Percentiles rank a stretch among this genome's conserved stretches.
phyloP scores from a whole-genome alignment of 2,113 vertebrate genomes.

The Chloebia gouldiae region DNA sequence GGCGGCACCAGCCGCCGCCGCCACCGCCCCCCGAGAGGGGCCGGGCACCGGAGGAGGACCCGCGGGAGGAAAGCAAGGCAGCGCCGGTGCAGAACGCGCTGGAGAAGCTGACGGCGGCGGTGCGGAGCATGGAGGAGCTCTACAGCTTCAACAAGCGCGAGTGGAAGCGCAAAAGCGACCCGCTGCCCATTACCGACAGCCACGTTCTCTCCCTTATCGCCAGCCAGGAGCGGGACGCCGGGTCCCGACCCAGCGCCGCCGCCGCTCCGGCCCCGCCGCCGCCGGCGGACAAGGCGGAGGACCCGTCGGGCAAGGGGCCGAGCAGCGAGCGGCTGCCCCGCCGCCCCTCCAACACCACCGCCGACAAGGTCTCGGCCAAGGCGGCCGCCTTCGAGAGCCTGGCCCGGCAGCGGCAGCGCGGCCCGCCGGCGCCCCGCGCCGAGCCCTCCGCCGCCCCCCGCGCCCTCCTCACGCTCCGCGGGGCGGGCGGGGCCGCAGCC shows the following conservation, averaged over 20 bases:
- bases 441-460: not conserved
- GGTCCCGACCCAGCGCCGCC: not conserved
- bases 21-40: constrained; percentile 68
- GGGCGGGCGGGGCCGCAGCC: no score
- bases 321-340: constrained; percentile 8
- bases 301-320: not conserved
- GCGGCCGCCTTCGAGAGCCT: constrained; percentile 66
- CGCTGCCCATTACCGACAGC: constrained; percentile 79
- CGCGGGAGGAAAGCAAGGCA: constrained; percentile 72
- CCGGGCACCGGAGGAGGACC: constrained; percentile 69
- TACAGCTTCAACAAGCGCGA: constrained; percentile 89
- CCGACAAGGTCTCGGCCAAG: constrained; percentile 63
- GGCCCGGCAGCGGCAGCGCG: constrained; percentile 53
- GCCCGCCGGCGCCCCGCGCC: not conserved
- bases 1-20: constrained; percentile 65
- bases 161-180: constrained; percentile 89
- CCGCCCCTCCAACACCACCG: constrained; percentile 66
- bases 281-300: not conserved
- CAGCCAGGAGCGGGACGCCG: constrained; percentile 65
- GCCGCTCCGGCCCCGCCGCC: not conserved
- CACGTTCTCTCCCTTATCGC: constrained; percentile 87
- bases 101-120: constrained; percentile 91
- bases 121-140: constrained; percentile 94
- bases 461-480: no score
- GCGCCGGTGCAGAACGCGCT: constrained; percentile 74